Evolutionary conservation across 23 tunicate genomes (phyloP).

Genomic region (Styela clava): DNA sequence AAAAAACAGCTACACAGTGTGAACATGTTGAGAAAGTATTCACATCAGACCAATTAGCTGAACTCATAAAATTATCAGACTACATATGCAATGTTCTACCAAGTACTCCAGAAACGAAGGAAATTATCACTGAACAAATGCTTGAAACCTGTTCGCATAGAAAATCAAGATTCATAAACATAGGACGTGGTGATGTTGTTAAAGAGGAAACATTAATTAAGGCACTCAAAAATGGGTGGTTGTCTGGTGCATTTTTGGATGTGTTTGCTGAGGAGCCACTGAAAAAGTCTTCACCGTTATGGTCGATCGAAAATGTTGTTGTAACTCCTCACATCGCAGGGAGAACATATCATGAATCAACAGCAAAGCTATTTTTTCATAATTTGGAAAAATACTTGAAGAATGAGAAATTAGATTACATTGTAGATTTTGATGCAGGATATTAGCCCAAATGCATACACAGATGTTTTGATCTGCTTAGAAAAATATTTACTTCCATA

Average conservation of each 20-base stretch:
- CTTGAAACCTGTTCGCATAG: constrained; percentile 22
- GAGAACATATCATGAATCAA: not conserved
- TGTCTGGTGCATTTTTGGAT: constrained; percentile 30
- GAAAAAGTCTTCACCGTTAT: constrained; percentile 21
- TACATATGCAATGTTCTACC: constrained; percentile 50
- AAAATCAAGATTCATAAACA: constrained; percentile 34
- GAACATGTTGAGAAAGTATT: constrained; percentile 25
- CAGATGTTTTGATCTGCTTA: not conserved
- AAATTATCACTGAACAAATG: constrained; percentile 23
- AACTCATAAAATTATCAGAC: constrained; percentile 30
- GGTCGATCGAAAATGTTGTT: constrained; percentile 36
- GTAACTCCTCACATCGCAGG: constrained; percentile 48
- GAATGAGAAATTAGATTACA: constrained; percentile 5
- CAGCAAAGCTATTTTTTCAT: constrained; percentile 1
- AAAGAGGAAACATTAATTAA: constrained; percentile 25
- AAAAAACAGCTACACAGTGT: not conserved
- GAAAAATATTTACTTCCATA: too few species aligned
- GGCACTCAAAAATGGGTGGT: constrained; percentile 35
- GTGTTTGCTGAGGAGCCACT: constrained; percentile 45
- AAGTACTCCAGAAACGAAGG: constrained; percentile 30
- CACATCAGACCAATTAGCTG: constrained; percentile 5
- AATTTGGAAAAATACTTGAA: constrained; percentile 25
- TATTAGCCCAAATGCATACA: constrained; percentile 9
- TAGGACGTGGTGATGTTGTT: constrained; percentile 45
- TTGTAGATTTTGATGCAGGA: constrained; percentile 16